Evolutionary conservation across 2,797 vertebrate genomes (phyloP).

Genomic region (Hephaestus fuliginosus): DNA sequence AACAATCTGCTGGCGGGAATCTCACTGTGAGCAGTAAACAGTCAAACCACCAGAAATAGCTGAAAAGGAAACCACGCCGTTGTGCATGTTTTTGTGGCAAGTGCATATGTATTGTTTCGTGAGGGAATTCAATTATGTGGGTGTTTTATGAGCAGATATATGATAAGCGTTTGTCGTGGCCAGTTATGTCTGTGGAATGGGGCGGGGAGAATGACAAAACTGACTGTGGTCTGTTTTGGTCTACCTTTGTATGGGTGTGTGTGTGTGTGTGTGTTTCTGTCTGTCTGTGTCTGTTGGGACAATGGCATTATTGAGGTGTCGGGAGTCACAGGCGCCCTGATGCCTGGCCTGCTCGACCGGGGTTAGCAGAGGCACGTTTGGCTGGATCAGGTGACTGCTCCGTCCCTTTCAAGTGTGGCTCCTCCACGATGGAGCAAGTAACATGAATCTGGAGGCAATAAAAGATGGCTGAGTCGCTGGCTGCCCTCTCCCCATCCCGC

Average conservation of each 20-base stretch:
- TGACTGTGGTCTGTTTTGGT: slow-evolving; percentile 61
- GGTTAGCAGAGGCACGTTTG: slow-evolving; percentile 81
- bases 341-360: slow-evolving; percentile 76
- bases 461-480: slow-evolving; percentile 78
- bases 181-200: slow-evolving; percentile 71
- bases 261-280: slow-evolving; percentile 45
- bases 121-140: slow-evolving; percentile 47
- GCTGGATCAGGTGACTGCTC: slow-evolving; percentile 81
- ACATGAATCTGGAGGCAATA: slow-evolving; percentile 86
- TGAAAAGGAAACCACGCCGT: slow-evolving; percentile 43
- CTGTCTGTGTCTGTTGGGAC: slow-evolving; percentile 77
- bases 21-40: slow-evolving; percentile 71
- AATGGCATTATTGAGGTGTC: slow-evolving; percentile 86
- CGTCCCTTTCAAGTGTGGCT: slow-evolving; percentile 82
- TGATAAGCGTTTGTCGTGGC: slow-evolving; percentile 75
- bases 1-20: slow-evolving; percentile 60
- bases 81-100: slow-evolving; percentile 43
- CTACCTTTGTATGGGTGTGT: slow-evolving; percentile 56
- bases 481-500: slow-evolving; percentile 59
- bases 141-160: slow-evolving; percentile 57
- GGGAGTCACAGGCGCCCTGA: slow-evolving; percentile 82
- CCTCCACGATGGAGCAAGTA: slow-evolving; percentile 72
- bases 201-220: slow-evolving; percentile 70
- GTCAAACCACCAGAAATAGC: slow-evolving; percentile 59
- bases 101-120: slow-evolving; percentile 42